Conservation (phyloP, 2,797 vertebrate genomes). For the Odontamblyopus lacepedii region DNA sequence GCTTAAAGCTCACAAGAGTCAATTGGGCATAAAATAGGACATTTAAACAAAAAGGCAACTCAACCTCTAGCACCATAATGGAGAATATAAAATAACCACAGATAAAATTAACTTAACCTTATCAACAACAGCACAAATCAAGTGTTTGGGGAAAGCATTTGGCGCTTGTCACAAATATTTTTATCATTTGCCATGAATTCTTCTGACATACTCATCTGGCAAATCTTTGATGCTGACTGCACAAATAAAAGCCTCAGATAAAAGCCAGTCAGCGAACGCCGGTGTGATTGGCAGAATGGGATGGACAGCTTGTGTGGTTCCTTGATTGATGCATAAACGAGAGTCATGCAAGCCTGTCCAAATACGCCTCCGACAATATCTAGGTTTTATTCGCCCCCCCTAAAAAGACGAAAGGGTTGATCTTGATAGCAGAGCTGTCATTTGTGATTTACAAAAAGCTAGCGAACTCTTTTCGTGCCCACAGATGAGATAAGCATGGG, state of each 20-base stretch:
- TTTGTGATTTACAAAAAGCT: constrained; percentile 47
- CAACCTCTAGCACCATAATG: constrained; percentile 20
- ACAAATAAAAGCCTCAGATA: constrained; percentile 47
- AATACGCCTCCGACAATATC: constrained; percentile 47
- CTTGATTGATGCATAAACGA: constrained; percentile 53
- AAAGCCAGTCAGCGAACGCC: constrained; percentile 39
- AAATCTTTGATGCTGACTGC: constrained; percentile 39
- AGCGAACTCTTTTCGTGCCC: constrained; percentile 24
- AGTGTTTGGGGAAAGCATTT: constrained; percentile 10
- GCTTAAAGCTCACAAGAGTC: no score
- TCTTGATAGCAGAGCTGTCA: constrained; percentile 56
- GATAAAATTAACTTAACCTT: constrained; percentile 8
- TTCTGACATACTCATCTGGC: constrained; percentile 31
- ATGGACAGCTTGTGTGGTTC: constrained; percentile 46
- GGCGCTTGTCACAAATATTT: constrained; percentile 41
- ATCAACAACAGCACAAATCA: constrained; percentile 25
- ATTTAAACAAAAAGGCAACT: neutral
- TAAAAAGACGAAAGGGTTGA: constrained; percentile 28
- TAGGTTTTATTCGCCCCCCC: constrained; percentile 21
- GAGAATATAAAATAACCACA: constrained; percentile 18
- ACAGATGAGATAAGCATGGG: constrained; percentile 41
- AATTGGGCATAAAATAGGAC: no score
- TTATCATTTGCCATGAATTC: constrained; percentile 22
- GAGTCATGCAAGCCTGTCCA: constrained; percentile 43
- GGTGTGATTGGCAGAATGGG: constrained; percentile 57